Base-by-base conservation (phyloP, 2,888 invertebrate genomes). In the Serripes groenlandicus region DNA sequence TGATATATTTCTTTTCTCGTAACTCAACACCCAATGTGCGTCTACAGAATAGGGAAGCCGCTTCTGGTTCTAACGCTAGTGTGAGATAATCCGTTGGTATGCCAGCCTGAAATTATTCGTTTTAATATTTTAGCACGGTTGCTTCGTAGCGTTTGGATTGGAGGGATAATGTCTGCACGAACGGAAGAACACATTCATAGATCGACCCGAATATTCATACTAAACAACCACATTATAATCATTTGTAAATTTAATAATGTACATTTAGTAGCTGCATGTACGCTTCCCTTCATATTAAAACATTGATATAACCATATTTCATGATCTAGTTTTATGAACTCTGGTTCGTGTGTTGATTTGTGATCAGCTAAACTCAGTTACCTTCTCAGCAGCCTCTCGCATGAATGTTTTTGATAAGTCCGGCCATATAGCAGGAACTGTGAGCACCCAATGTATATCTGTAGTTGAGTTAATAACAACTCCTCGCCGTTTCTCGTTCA, bases 301-400 rank as follows among this genome's bases (percentile, higher is more conserved):
- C 9, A 42, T 15, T 9, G 42, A 15, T 15, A 42, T 42, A 42
- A 9, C 9, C 18, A 18, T 42, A 42, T 42, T n/a, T n/a, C n/a
- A n/a, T n/a, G n/a, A n/a, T n/a, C n/a, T n/a, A n/a, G n/a, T n/a
- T n/a, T n/a, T n/a, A n/a, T n/a, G n/a, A n/a, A n/a, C n/a, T n/a
- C n/a, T n/a, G n/a, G n/a, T n/a, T n/a, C n/a, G n/a, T n/a, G n/a
- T n/a, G n/a, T n/a, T n/a, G n/a, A n/a, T n/a, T n/a, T n/a, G n/a
- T 42, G 42, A 42, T 11, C 9, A 42, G 42, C 42, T 9, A 42
- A 9, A 18, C 9, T 42, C 9, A 11, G 26, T 26, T n/a, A 62
- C 62, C 62, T 34, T 62, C 21, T 62, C 62, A 7, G 62, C 62
- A 5, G 62, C 62, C 28, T 62, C 32, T 28, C 62, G 23, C 62